These are phyloP conservation scores for Gallinago jamesoni DNA, from an alignment of 2,113 vertebrate species.

Conservation along the genomic window DNA sequence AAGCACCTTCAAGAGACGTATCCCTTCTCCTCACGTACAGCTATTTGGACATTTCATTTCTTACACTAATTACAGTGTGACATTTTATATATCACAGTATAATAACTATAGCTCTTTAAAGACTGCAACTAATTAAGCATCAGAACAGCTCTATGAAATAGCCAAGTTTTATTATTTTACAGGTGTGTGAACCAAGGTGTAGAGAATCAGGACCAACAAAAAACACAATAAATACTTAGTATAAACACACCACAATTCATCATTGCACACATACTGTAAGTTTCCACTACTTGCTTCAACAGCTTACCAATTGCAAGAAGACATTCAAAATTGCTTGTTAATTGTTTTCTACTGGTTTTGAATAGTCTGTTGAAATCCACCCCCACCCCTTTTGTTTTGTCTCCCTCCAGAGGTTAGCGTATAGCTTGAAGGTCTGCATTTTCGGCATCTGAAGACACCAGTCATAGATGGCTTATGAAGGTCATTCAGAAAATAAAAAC, in stretches of 20 bases:
- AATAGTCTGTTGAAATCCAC: neutral
- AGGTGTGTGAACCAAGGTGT: neutral
- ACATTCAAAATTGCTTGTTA: neutral
- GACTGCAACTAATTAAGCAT: neutral
- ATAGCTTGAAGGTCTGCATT: neutral
- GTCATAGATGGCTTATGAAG: neutral
- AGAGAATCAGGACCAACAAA: neutral
- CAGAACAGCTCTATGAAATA: neutral
- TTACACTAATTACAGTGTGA: neutral
- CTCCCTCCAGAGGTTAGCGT: neutral
- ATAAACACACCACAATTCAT: neutral
- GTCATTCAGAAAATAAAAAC: neutral
- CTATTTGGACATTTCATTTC: neutral
- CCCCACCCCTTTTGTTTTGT: rapidly evolving
- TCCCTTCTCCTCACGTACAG: neutral
- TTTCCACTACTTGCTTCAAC: neutral
- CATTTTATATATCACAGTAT: neutral
- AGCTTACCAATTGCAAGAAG: neutral
- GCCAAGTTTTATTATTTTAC: neutral
- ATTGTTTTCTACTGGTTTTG: neutral
- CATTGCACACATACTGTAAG: neutral
- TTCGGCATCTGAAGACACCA: neutral
- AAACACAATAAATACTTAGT: neutral
- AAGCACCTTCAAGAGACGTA: neutral
- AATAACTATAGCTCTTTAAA: neutral